Base-by-base conservation (phyloP, 2,797 vertebrate species). In the Geotrypetes seraphini region DNA sequence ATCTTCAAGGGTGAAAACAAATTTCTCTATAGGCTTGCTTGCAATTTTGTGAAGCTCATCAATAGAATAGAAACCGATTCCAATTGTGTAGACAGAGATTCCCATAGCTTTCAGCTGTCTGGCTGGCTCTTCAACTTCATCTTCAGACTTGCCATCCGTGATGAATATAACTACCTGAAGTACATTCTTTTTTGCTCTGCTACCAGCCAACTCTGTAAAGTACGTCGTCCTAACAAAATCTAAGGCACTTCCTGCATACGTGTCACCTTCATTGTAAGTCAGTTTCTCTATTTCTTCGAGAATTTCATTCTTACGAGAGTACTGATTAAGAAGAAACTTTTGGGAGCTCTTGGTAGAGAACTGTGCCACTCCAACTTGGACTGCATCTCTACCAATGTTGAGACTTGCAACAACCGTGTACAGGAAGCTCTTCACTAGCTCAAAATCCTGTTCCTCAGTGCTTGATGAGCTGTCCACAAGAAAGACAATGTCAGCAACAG, bases 121-220 rank as follows among this genome's bases (percentile, higher is more conserved):
- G 1, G 82, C 84, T 0, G 73, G 64, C 2, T 3, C 19, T 1
- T 22, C 14, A 7, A 85, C 75, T 1, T 80, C 51, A 25, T 89
- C 86, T 0, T 8, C 9, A 1, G 86, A 88, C 3, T 69, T 74
- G 2, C 86, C 81, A 2, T 85, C 77, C 0, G 85, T 87, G 53
- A 92, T 57, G 23, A 91, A 46, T 31, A 90, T 65, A 3, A 72
- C 63, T 16, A 90, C 64, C 61, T 90, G 86, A n/a, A 82, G 83
- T 19, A 87, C 63, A 1, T 58, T 61, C 10, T 66, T 48, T 17
- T 10, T 29, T 12, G 52, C 52, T 21, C 78, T 67, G 46, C 85
- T 88, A 5, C 81, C 84, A 1, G 63, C 73, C 10, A 34, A 47
- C 27, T 63, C 16, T 0, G 42, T 79, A 53, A 91, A 85, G 34